Percentiles rank a stretch among this genome's conserved stretches.
Evolutionary conservation across 2,888 invertebrate species (phyloP).

Genomic region (Trypoxylon attenuatum): DNA sequence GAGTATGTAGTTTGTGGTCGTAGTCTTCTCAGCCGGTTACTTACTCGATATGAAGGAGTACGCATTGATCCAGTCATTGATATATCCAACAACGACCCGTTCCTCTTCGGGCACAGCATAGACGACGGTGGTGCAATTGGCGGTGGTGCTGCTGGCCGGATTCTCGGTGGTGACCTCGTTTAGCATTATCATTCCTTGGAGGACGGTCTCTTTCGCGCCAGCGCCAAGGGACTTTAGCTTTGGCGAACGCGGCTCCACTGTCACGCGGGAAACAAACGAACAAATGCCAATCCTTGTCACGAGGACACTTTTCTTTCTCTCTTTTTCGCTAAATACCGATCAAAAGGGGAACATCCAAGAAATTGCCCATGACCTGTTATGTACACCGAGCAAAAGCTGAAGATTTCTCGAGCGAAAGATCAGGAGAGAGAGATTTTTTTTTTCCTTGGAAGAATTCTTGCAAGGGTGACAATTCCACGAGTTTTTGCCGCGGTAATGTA

Average conservation of each 20-base stretch:
- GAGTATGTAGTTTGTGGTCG: too few relatives aligned
- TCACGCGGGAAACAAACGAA: slow-evolving; percentile 52
- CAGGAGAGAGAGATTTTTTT: too few relatives aligned
- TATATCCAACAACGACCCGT: slow-evolving; percentile 78
- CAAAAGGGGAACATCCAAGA: too few relatives aligned
- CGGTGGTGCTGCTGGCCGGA: slow-evolving; percentile 41
- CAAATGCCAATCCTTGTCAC: not conserved
- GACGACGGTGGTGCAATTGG: slow-evolving; percentile 76
- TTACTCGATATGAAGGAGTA: slow-evolving; percentile 83
- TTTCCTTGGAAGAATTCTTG: too few relatives aligned
- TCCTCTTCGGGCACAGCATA: slow-evolving; percentile 74
- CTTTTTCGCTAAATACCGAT: too few relatives aligned
- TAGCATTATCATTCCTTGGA: slow-evolving; percentile 58
- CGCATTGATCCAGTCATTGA: slow-evolving; percentile 83
- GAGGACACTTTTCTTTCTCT: too few relatives aligned
- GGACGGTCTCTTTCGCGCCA: slow-evolving; percentile 56
- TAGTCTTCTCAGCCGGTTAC: slow-evolving; percentile 67
- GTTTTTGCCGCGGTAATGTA: too few relatives aligned
- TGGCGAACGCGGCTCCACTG: slow-evolving; percentile 66
- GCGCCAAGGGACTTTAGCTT: slow-evolving; percentile 64
- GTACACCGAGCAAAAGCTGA: too few relatives aligned
- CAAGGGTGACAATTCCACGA: too few relatives aligned
- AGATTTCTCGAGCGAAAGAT: too few relatives aligned
- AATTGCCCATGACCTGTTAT: too few relatives aligned
- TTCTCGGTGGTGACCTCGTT: slow-evolving; percentile 53